Percentiles rank a stretch among this genome's conserved stretches.
These are phyloP conservation scores for Buathra laborator DNA, from an alignment of 2,888 invertebrate genomes.

Conservation along the genomic window DNA sequence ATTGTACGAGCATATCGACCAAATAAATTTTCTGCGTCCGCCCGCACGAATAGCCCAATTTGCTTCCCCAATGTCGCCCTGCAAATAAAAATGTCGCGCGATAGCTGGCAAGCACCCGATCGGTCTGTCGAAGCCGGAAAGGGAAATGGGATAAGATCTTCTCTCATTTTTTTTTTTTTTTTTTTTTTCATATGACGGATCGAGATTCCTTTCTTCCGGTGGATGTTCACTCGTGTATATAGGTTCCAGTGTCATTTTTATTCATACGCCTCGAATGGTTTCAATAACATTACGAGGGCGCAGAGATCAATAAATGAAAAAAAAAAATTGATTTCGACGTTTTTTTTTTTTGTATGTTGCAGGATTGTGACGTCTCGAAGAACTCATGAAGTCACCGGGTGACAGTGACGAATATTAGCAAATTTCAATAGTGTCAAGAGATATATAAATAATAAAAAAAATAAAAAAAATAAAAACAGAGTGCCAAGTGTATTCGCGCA, in stretches of 20 bases:
- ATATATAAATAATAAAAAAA: background rate
- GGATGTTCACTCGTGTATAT: slow-evolving; percentile 5
- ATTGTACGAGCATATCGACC: slow-evolving; percentile 55
- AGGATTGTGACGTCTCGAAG: slow-evolving; percentile 22
- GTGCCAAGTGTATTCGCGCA: background rate
- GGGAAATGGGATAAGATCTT: slow-evolving; percentile 46
- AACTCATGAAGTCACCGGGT: slow-evolving; percentile 43
- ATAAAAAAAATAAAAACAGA: background rate
- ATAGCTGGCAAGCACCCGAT: slow-evolving; percentile 20
- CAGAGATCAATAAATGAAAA: background rate
- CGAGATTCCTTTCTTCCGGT: background rate
- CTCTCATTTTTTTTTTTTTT: background rate
- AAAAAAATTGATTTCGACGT: background rate
- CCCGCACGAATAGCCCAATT: slow-evolving; percentile 55
- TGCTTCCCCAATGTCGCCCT: slow-evolving; percentile 54
- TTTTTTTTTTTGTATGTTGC: slow-evolving; percentile 52
- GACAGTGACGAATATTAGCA: slow-evolving; percentile 35
- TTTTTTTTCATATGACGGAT: slow-evolving; percentile 30
- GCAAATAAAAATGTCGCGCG: slow-evolving; percentile 54
- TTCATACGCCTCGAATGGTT: background rate
- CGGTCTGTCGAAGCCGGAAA: slow-evolving; percentile 41
- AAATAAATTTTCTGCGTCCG: slow-evolving; percentile 59
- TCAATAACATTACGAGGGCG: background rate
- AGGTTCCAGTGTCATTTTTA: background rate
- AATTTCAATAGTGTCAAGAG: background rate